Conservation (phyloP, 2,113 vertebrate genomes). For the Rafetus swinhoei region DNA sequence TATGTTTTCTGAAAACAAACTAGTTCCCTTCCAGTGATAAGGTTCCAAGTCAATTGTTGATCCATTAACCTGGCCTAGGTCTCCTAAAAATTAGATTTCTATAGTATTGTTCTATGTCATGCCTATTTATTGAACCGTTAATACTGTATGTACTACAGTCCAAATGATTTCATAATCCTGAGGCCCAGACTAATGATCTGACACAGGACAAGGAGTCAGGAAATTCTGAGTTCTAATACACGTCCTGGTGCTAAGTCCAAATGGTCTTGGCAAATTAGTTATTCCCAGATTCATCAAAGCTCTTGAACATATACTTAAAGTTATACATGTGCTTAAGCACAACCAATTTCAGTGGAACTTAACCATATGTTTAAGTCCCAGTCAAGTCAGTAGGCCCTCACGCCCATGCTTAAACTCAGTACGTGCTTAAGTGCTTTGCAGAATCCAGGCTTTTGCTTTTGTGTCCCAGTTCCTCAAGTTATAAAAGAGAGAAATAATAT, state of each 20-base stretch:
- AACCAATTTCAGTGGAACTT: accelerated
- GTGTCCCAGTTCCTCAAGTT: not conserved
- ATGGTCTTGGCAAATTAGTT: not conserved
- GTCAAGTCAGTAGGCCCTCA: accelerated
- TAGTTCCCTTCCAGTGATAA: not conserved
- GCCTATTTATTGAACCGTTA: not conserved
- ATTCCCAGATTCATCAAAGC: not conserved
- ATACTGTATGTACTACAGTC: accelerated
- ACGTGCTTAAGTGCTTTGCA: not conserved
- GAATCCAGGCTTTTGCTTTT: not conserved
- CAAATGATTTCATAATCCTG: accelerated
- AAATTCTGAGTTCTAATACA: not conserved
- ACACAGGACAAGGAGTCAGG: accelerated
- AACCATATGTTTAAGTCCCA: not conserved
- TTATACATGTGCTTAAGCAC: accelerated
- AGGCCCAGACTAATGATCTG: accelerated
- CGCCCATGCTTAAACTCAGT: not conserved
- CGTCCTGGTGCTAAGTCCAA: not conserved
- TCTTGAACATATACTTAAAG: not conserved
- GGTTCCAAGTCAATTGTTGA: not conserved
- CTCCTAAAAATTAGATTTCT: not conserved
- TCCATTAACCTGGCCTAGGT: not conserved
- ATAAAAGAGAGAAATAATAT: not conserved
- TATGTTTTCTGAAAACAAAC: not conserved
- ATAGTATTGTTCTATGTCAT: accelerated